phyloP scores from a whole-genome alignment of 1,140 invertebrate genomes.

The Tetramorium simillimum region DNA sequence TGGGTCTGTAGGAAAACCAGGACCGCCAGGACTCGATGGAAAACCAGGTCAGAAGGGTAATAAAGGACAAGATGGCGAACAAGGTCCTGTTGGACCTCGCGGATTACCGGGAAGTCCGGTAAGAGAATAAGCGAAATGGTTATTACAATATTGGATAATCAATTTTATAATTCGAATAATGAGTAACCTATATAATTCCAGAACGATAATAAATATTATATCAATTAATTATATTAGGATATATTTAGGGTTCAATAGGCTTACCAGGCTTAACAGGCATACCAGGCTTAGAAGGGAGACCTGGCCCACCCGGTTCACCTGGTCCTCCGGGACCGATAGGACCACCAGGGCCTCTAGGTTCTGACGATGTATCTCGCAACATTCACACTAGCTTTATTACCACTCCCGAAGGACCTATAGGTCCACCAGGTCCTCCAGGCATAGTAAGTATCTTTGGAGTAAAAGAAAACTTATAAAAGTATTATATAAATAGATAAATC shows the following conservation, averaged over 20 bases:
- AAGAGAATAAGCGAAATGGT: slow-evolving; percentile 58
- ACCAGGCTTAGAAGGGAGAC: slow-evolving; percentile 79
- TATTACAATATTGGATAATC: neutral
- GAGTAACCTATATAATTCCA: neutral
- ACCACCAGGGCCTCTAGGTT: slow-evolving; percentile 82
- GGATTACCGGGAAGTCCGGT: slow-evolving; percentile 87
- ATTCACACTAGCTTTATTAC: slow-evolving; percentile 55
- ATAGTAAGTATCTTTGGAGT: slow-evolving; percentile 73
- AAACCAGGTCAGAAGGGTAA: slow-evolving; percentile 84
- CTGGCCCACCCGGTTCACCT: slow-evolving; percentile 79
- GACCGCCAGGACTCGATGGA: slow-evolving; percentile 80
- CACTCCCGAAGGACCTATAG: slow-evolving; percentile 81
- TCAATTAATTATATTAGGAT: neutral
- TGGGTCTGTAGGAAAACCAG: slow-evolving; percentile 74
- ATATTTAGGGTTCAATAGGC: slow-evolving; percentile 70
- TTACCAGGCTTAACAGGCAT: slow-evolving; percentile 86
- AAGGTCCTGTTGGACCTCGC: slow-evolving; percentile 88
- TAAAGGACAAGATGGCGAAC: slow-evolving; percentile 83
- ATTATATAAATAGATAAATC: no score
- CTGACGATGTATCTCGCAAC: no score
- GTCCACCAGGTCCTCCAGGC: slow-evolving; percentile 83
- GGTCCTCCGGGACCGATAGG: slow-evolving; percentile 80
- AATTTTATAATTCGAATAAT: neutral
- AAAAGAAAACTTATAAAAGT: neutral
- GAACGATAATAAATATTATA: neutral